phyloP scores from a whole-genome alignment of 2,797 vertebrate genomes.

The Oreochromis mossambicus region DNA sequence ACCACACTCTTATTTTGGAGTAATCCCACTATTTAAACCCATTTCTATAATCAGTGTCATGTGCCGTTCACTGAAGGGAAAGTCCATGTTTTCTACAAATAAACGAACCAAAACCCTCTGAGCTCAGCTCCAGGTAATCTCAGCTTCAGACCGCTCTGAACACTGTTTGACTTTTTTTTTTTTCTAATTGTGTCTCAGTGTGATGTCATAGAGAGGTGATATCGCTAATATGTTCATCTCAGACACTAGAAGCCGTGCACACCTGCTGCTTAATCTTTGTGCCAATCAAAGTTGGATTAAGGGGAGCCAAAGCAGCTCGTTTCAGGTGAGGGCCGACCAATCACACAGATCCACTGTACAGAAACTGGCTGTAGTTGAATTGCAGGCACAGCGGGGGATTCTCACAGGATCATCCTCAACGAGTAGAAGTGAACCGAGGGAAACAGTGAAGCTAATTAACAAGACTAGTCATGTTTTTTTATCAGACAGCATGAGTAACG shows the following conservation, averaged over 20 bases:
- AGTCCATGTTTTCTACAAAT: background rate
- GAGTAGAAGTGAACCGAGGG: background rate
- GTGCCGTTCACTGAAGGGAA: background rate
- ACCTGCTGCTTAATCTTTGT: background rate
- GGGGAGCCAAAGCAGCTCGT: background rate
- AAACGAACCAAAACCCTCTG: rapidly evolving
- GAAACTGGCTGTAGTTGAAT: background rate
- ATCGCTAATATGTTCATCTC: background rate
- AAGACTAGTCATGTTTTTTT: background rate
- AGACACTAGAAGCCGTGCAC: rapidly evolving
- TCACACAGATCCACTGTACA: background rate
- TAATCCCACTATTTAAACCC: background rate
- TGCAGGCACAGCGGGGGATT: background rate
- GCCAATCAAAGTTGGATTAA: background rate
- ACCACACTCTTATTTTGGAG: background rate
- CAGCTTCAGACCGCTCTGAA: background rate
- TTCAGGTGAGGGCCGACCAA: background rate
- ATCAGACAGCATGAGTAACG: background rate
- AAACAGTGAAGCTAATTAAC: too few species aligned
- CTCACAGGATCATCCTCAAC: background rate
- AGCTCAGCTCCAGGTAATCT: background rate
- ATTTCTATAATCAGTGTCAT: background rate
- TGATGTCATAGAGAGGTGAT: background rate
- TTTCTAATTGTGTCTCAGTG: background rate
- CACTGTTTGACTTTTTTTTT: background rate